A percentile compares a stretch with the other conserved stretches of the same genome.
Conservation (phyloP, 2,113 vertebrate genomes). For the Syrmaticus mikado region DNA sequence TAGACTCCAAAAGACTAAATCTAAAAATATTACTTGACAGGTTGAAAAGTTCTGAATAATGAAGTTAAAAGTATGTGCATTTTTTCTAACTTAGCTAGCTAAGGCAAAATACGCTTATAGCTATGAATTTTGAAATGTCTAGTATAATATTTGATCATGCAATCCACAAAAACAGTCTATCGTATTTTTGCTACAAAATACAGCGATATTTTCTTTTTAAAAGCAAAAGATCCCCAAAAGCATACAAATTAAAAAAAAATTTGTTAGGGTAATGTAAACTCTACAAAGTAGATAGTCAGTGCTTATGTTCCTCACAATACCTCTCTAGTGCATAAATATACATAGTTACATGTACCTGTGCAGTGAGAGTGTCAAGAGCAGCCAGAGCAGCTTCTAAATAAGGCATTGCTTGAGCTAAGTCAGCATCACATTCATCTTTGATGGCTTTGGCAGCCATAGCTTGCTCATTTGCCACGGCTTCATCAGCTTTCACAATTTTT, state of each 20-base stretch:
- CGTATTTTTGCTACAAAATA: background rate
- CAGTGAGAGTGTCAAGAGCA: slow-evolving; percentile 88
- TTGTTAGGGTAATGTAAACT: background rate
- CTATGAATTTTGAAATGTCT: background rate
- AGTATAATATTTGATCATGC: background rate
- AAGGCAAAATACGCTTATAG: background rate
- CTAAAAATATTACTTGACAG: background rate
- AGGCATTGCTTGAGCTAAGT: slow-evolving; percentile 87
- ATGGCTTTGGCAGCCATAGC: slow-evolving; percentile 91
- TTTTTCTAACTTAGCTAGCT: background rate
- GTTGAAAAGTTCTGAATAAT: background rate
- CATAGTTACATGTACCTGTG: slow-evolving; percentile 75
- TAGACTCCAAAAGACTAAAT: background rate
- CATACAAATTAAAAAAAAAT: background rate
- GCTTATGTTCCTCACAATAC: background rate
- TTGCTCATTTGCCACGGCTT: slow-evolving; percentile 86
- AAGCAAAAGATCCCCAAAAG: background rate
- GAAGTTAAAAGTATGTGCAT: background rate
- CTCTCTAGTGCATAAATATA: background rate
- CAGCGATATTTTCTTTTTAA: background rate
- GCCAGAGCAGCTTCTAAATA: slow-evolving; percentile 85
- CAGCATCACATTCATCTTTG: slow-evolving; percentile 92
- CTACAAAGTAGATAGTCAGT: background rate
- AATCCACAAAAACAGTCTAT: background rate
- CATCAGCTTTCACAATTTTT: slow-evolving; percentile 88